Evolutionary conservation across 64 coral and sea anemone genomes (phyloP).

Genomic region (Exaiptasia diaphana): DNA sequence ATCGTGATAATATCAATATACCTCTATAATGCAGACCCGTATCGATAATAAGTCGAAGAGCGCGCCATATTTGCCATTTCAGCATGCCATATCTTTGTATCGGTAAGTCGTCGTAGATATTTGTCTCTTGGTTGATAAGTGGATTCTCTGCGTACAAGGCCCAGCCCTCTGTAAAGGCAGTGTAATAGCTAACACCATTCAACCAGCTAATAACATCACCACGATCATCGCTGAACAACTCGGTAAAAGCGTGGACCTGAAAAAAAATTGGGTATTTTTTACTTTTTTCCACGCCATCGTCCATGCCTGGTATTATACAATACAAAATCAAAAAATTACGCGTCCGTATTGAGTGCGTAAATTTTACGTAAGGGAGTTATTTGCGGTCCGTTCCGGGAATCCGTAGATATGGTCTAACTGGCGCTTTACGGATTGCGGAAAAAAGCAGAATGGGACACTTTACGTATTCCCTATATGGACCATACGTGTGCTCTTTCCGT

Average conservation of each 20-base stretch:
- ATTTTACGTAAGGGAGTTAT: too few species aligned
- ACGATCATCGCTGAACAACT: slow-evolving; percentile 75
- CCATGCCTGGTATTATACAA: background rate
- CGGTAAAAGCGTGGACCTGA: slow-evolving; percentile 72
- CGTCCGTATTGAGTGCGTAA: too few species aligned
- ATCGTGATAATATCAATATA: too few species aligned
- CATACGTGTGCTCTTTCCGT: too few species aligned
- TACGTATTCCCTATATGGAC: too few species aligned
- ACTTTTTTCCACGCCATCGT: background rate
- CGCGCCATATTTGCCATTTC: slow-evolving; percentile 98
- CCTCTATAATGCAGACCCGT: slow-evolving; percentile 93
- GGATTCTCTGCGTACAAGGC: slow-evolving; percentile 96
- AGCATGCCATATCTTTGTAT: slow-evolving; percentile 94
- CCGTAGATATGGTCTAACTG: too few species aligned
- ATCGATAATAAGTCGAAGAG: slow-evolving; percentile 85
- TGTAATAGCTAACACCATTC: slow-evolving; percentile 57
- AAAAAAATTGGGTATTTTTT: background rate
- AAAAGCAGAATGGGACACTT: too few species aligned
- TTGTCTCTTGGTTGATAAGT: slow-evolving; percentile 69
- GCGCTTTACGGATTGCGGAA: too few species aligned
- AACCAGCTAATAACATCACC: slow-evolving; percentile 74
- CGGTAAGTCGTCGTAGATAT: slow-evolving; percentile 64
- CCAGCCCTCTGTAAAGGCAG: slow-evolving; percentile 91
- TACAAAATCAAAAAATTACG: too few species aligned
- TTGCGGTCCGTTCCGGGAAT: too few species aligned